Evolutionary conservation across 2,888 invertebrate species (phyloP).

Genomic region (Agonopterix arenella): DNA sequence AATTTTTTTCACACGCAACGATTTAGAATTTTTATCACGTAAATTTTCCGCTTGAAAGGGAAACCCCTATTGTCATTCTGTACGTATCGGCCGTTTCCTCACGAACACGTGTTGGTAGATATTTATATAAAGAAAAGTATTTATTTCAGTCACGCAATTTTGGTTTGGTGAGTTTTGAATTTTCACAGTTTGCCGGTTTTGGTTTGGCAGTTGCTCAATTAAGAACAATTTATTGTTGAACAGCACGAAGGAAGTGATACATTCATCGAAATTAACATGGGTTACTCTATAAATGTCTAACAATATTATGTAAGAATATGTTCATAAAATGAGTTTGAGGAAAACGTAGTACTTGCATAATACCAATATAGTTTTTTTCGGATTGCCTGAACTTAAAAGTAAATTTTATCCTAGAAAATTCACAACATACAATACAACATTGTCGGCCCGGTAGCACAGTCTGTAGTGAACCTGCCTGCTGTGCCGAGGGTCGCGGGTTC

Average conservation of each 20-base stretch:
- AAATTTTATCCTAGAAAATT: no score
- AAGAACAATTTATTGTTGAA: slow-evolving; percentile 43
- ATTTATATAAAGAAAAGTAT: slow-evolving; percentile 47
- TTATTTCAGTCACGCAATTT: slow-evolving; percentile 72
- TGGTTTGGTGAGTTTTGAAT: slow-evolving; percentile 50
- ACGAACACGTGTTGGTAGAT: slow-evolving; percentile 66
- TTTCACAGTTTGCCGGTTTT: slow-evolving; percentile 42
- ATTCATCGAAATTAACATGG: neutral
- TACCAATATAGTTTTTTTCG: no score
- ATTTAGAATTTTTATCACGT: slow-evolving; percentile 74
- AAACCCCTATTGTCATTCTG: slow-evolving; percentile 72
- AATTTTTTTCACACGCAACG: slow-evolving; percentile 70
- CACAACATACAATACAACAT: no score
- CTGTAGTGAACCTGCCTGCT: no score
- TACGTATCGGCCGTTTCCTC: slow-evolving; percentile 60
- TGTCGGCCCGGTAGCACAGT: no score
- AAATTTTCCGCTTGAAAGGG: slow-evolving; percentile 75
- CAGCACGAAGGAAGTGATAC: slow-evolving; percentile 41
- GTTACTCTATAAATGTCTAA: no score
- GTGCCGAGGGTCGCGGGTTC: no score
- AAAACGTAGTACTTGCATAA: no score
- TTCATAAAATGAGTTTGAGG: no score
- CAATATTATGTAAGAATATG: no score
- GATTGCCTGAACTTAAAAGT: no score
- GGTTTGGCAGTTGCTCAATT: slow-evolving; percentile 43